Conservation (phyloP, 2,113 vertebrate genomes). For the Seriola rivoliana region DNA sequence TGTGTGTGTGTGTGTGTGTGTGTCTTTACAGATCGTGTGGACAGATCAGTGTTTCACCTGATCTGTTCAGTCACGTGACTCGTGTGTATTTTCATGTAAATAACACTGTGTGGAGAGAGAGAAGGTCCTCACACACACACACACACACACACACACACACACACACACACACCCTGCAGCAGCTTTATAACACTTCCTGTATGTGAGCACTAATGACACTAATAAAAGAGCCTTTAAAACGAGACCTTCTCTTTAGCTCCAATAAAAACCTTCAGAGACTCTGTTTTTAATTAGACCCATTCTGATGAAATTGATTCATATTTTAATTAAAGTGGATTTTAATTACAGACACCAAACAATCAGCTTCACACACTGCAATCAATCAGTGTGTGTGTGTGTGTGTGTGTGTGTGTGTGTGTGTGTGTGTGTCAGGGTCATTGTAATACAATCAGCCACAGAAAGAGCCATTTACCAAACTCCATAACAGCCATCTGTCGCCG, state of each 20-base stretch:
- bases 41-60: no score
- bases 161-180: neutral
- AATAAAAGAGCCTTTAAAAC: slow-evolving; percentile 10
- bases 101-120: no score
- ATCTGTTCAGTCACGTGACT: no score
- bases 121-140: no score
- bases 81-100: no score
- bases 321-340: slow-evolving; percentile 62
- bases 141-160: no score
- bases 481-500: slow-evolving; percentile 35
- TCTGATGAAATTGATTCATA: slow-evolving; percentile 49
- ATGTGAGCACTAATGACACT: neutral
- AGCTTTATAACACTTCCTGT: slow-evolving; percentile 2
- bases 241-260: neutral
- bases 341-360: slow-evolving; percentile 60
- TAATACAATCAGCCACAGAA: slow-evolving; percentile 39
- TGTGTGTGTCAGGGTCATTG: slow-evolving; percentile 23
- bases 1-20: no score
- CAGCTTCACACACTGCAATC: slow-evolving; percentile 17
- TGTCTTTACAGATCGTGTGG: no score
- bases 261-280: neutral
- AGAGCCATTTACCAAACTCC: slow-evolving; percentile 27
- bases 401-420: slow-evolving; percentile 31
- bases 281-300: slow-evolving; percentile 34
- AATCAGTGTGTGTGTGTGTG: slow-evolving; percentile 31